phyloP scores from a whole-genome alignment of 2,888 invertebrate genomes.

The Eucera pruinosa region DNA sequence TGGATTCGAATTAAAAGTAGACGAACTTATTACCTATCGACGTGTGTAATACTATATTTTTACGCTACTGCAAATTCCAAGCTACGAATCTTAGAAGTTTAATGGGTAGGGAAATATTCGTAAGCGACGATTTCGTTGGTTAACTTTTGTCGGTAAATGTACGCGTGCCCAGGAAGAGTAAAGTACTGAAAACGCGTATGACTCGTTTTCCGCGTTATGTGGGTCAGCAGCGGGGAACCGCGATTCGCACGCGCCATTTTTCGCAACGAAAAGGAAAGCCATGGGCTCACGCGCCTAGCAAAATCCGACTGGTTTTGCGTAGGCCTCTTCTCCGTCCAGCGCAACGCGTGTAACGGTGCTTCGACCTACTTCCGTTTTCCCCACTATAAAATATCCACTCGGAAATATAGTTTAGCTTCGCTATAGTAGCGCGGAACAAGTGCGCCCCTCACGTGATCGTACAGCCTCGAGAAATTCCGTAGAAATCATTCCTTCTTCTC shows the following conservation, averaged over 20 bases:
- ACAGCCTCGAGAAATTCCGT: slow-evolving; percentile 24
- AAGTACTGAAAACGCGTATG: slow-evolving; percentile 41
- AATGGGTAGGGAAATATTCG: no score
- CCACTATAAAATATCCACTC: slow-evolving; percentile 63
- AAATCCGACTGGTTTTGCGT: slow-evolving; percentile 75
- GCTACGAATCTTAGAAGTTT: no score
- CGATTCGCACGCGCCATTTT: slow-evolving; percentile 84
- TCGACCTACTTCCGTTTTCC: slow-evolving; percentile 82
- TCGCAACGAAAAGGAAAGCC: slow-evolving; percentile 85
- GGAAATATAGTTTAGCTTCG: slow-evolving; percentile 68
- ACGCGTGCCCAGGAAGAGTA: no score
- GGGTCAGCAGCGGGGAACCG: slow-evolving; percentile 80
- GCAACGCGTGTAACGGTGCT: slow-evolving; percentile 82
- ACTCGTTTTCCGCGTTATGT: slow-evolving; percentile 70
- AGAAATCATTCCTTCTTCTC: no score
- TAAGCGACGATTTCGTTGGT: no score
- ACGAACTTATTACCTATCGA: no score
- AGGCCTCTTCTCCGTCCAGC: slow-evolving; percentile 76
- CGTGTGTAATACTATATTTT: no score
- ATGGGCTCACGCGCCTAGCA: slow-evolving; percentile 75
- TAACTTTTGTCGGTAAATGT: no score
- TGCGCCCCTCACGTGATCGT: slow-evolving; percentile 54
- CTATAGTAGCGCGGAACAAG: slow-evolving; percentile 71
- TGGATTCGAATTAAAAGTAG: no score
- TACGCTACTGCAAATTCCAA: no score